Evolutionary conservation across 1,140 invertebrate species (phyloP), one percentile per base, ranked within the genome.

Genomic region (Drosophila bocqueti): DNA sequence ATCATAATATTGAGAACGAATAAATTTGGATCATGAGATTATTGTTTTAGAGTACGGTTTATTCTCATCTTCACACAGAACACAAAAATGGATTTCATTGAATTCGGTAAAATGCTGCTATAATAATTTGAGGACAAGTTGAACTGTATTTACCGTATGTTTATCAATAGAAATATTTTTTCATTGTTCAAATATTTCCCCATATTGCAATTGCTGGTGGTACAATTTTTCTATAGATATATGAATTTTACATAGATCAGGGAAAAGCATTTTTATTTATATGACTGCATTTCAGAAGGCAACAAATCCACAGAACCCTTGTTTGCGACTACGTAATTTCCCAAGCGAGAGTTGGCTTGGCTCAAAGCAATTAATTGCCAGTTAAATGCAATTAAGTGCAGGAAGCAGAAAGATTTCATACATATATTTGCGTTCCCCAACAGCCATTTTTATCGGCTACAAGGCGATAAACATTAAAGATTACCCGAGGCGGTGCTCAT

Each of bases 381-480:
- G 62, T 83, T 83, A 82, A 83, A 73, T 72, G 83, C 67, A 78
- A 79, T 79, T 76, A 79, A 67, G 42, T 50, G 45, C 61, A 60
- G 42, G 26, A 55, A n/a, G 55, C 50, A 62, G 18, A 69, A 57
- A 15, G 31, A 68, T 40, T 66, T 52, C 59, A 90, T 83, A 64
- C 68, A 68, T 68, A 79, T 79, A 89, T 83, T 83, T 73, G 58
- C 78, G 67, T 46, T 57, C 74, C 74, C 74, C 78, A 40, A 40
- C 87, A 76, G 87, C 76, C 68, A 63, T 82, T 90, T 85, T 74
- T 79, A 82, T 54, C 76, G 86, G 72, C 75, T 79, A 79, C 81
- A 85, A 76, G 76, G 86, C 86, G 73, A 81, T 80, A 77, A 74
- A 89, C 81, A 83, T 78, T 84, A 76, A 90, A 76, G 82, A 89